Conservation (phyloP, 2,797 vertebrate genomes). For the Botia almorhae region DNA sequence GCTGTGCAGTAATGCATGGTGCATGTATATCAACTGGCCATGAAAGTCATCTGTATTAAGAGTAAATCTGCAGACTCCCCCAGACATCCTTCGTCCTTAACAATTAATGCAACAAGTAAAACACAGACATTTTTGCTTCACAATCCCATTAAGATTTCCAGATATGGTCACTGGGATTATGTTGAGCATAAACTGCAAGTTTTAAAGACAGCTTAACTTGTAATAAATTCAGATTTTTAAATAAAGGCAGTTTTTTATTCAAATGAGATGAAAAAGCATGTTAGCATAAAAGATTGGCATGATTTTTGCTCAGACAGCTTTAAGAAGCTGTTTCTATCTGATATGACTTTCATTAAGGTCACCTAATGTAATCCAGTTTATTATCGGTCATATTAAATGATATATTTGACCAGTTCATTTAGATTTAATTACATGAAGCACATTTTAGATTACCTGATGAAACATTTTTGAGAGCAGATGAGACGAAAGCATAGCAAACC, state of each 20-base stretch:
- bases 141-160: background rate
- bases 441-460: no score
- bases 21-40: constrained; percentile 1
- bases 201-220: background rate
- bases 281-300: no score
- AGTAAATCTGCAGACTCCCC: background rate
- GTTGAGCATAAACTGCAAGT: background rate
- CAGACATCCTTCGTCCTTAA: background rate
- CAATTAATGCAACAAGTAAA: background rate
- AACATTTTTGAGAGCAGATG: background rate
- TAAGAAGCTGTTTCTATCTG: no score
- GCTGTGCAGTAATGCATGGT: constrained; percentile 25
- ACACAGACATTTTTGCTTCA: background rate
- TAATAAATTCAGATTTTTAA: no score
- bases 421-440: no score
- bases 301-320: no score
- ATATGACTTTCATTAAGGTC: no score
- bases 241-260: no score
- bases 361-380: no score
- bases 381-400: no score
- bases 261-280: no score
- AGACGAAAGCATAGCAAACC: constrained; percentile 6
- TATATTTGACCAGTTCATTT: no score
- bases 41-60: background rate
- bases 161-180: background rate